Evolutionary conservation across 2,113 vertebrate species (phyloP), one percentile per base, ranked within the genome.

Genomic region (Amphiprion percula): DNA sequence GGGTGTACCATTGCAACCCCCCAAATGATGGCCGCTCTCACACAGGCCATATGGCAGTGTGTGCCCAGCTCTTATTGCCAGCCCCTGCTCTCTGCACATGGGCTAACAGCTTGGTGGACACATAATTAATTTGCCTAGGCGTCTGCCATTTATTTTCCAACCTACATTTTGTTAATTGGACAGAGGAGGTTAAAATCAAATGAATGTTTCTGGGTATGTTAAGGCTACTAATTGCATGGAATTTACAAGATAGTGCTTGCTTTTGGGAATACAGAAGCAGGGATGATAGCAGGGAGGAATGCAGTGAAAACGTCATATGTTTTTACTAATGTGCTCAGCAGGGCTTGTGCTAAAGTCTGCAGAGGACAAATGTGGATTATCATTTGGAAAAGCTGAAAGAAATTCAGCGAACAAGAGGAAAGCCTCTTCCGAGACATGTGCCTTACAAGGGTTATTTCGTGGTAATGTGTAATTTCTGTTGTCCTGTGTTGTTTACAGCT

Each of bases 131-230:
- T 94, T 94, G 90, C 91, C 82, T 62, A 74, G 88, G 91, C 92
- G 92, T 94, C 93, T 95, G 94, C 94, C 93, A 93, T 94, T 95
- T 95, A 93, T 94, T 94, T 93, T 87, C 93, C 94, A 93, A 93
- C 93, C 92, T 94, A 94, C 93, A 92, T 95, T 95, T 93, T 91
- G 89, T 93, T 94, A 94, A 95, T 94, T 94, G 92, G 91, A 90
- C 89, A 82, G 93, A 90, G 85, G 92, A 93, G 91, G 92, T 93
- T 94, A 90, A 90, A 93, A 91, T 91, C 91, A 86, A 91, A 91
- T 88, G 87, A 83, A 85, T 90, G 93, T 92, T 87, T 91, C 65
- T 56, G 90, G 88, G 86, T 90, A 68, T 81, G 89, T 82, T 81
- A 75, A 84, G 83, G 75, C 80, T 70, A 76, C 89, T 94, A 91